Evolutionary conservation across 2,113 vertebrate species (phyloP).

Genomic region (Eptesicus fuscus): DNA sequence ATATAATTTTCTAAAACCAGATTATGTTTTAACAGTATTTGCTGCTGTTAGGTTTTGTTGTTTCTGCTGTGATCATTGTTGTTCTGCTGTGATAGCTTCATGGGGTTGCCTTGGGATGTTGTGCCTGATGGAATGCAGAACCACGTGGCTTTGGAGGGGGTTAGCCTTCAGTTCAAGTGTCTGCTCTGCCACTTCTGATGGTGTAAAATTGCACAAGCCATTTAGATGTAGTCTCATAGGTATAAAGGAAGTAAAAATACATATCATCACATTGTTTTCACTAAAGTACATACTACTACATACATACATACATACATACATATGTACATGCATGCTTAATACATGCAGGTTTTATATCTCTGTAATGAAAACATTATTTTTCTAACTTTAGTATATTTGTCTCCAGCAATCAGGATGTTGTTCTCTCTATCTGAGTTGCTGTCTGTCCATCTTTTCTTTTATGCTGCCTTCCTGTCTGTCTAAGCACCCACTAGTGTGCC

Average conservation of each 20-base stretch:
- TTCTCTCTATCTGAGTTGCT: not conserved
- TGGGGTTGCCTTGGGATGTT: rapidly evolving
- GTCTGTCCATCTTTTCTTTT: not conserved
- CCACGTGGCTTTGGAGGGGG: not conserved
- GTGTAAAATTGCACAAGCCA: not conserved
- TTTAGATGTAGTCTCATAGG: not conserved
- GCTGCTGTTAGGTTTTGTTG: not conserved
- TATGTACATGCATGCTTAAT: no score
- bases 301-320: not conserved
- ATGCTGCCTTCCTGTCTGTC: not conserved
- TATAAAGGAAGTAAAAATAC: not conserved
- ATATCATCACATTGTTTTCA: not conserved
- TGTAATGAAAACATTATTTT: not conserved
- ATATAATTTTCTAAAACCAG: not conserved
- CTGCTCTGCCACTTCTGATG: not conserved
- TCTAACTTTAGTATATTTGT: not conserved
- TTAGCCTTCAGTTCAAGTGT: not conserved
- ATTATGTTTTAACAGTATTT: not conserved
- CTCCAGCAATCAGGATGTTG: not conserved
- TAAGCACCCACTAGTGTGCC: not conserved
- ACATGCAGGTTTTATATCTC: no score
- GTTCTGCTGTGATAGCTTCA: not conserved
- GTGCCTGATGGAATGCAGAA: not conserved
- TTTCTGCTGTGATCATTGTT: not conserved
- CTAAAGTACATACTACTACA: not conserved